phyloP scores from a whole-genome alignment of 2,888 invertebrate genomes.

The Parnassius smintheus region DNA sequence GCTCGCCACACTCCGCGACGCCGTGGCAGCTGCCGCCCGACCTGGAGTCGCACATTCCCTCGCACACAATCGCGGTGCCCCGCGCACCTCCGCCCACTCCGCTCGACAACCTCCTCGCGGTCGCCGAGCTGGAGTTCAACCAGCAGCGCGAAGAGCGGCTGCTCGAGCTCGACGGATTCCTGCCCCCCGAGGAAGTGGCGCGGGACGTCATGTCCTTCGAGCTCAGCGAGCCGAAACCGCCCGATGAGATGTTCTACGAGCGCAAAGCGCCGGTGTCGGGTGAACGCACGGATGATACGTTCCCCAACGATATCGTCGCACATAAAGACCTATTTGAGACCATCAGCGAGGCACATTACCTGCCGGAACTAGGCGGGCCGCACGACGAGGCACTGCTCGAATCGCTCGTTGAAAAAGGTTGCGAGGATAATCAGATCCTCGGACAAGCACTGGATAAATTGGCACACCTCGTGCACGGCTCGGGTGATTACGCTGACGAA shows the following conservation, averaged over 20 bases:
- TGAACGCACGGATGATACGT: constrained; percentile 54
- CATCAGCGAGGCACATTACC: constrained; percentile 72
- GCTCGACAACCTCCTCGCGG: constrained; percentile 83
- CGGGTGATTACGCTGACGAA: constrained; percentile 71
- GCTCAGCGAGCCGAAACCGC: constrained; percentile 57
- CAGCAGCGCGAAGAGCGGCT: constrained; percentile 73
- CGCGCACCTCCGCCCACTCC: constrained; percentile 62
- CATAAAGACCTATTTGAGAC: constrained; percentile 75
- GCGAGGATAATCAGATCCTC: constrained; percentile 81
- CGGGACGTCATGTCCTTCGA: constrained; percentile 70
- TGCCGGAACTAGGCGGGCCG: constrained; percentile 67
- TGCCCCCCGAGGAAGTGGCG: constrained; percentile 61
- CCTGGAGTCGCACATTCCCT: constrained; percentile 83
- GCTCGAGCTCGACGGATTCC: constrained; percentile 56
- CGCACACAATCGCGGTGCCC: constrained; percentile 82
- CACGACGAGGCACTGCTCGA: constrained; percentile 81
- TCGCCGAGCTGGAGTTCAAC: constrained; percentile 84
- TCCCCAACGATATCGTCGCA: constrained; percentile 57
- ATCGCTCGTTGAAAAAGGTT: constrained; percentile 82
- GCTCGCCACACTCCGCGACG: constrained; percentile 32
- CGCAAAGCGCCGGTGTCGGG: constrained; percentile 47
- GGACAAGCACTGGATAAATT: constrained; percentile 70
- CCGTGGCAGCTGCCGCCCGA: constrained; percentile 67
- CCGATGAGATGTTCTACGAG: constrained; percentile 63
- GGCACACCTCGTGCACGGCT: constrained; percentile 61